A percentile compares a stretch with the other conserved stretches of the same genome.
Evolutionary conservation across 2,113 vertebrate species (phyloP).

Genomic region (Ptilonorhynchus violaceus): DNA sequence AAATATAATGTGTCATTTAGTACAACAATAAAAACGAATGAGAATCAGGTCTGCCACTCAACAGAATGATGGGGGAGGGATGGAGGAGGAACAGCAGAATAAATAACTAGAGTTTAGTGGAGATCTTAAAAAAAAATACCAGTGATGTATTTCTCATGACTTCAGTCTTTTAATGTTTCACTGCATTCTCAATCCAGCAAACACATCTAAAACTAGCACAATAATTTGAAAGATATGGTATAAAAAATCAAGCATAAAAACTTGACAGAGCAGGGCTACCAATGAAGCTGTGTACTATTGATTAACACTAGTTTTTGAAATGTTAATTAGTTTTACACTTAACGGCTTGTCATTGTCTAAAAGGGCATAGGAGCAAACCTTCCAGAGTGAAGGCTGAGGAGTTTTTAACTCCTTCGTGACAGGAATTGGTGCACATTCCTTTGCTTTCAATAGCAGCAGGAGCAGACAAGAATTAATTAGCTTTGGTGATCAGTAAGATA

Average conservation of each 20-base stretch:
- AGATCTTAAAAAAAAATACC: background rate
- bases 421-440: slow-evolving; percentile 47
- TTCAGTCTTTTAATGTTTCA: slow-evolving; percentile 1
- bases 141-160: background rate
- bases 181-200: slow-evolving; percentile 16
- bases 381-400: slow-evolving; percentile 65
- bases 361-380: slow-evolving; percentile 74
- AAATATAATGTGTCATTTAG: background rate
- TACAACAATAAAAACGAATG: background rate
- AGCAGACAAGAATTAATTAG: slow-evolving; percentile 69
- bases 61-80: background rate
- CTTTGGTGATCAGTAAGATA: slow-evolving; percentile 63
- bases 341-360: slow-evolving; percentile 76
- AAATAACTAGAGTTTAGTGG: background rate
- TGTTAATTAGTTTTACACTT: slow-evolving; percentile 81
- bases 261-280: slow-evolving; percentile 39
- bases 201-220: slow-evolving; percentile 55
- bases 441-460: slow-evolving; percentile 60
- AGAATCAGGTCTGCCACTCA: background rate
- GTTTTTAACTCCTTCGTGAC: slow-evolving; percentile 73
- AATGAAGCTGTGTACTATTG: slow-evolving; percentile 69
- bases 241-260: slow-evolving; percentile 58
- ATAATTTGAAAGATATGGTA: slow-evolving; percentile 64
- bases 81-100: background rate
- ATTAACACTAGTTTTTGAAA: slow-evolving; percentile 80